A percentile compares a stretch with the other conserved stretches of the same genome.
phyloP scores from a whole-genome alignment of 2,113 vertebrate species.

The Etheostoma cragini region DNA sequence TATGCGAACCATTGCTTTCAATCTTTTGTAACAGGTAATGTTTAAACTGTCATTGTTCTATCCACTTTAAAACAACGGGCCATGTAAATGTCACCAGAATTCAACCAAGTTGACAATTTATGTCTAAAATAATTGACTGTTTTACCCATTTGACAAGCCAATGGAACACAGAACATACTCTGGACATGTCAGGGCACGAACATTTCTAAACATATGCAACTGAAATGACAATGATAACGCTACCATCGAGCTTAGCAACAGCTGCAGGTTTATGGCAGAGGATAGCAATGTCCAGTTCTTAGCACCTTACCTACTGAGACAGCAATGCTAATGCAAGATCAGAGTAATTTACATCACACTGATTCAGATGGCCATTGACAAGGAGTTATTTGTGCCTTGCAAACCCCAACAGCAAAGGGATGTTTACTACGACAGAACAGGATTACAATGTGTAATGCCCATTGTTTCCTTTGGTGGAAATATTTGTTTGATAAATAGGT shows the following conservation, averaged over 20 bases:
- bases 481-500: background rate
- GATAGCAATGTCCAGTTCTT: background rate
- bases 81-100: slow-evolving; percentile 19
- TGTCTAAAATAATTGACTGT: background rate
- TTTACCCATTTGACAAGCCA: background rate
- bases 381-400: background rate
- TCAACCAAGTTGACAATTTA: slow-evolving; percentile 5
- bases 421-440: background rate
- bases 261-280: background rate
- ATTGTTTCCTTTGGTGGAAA: background rate
- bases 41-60: background rate
- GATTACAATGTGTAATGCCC: background rate
- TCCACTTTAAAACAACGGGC: background rate
- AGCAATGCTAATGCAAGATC: slow-evolving; percentile 27
- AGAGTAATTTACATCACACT: slow-evolving; percentile 44
- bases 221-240: background rate
- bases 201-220: background rate
- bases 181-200: background rate
- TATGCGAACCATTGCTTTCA: background rate
- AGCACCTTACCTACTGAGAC: slow-evolving; percentile 1
- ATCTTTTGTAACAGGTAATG: background rate
- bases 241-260: background rate
- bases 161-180: background rate
- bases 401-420: background rate
- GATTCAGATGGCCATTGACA: slow-evolving; percentile 1